Evolutionary conservation across 2,888 invertebrate genomes (phyloP), one percentile per base, ranked within the genome.

Genomic region (Chaitophorus viminalis): DNA sequence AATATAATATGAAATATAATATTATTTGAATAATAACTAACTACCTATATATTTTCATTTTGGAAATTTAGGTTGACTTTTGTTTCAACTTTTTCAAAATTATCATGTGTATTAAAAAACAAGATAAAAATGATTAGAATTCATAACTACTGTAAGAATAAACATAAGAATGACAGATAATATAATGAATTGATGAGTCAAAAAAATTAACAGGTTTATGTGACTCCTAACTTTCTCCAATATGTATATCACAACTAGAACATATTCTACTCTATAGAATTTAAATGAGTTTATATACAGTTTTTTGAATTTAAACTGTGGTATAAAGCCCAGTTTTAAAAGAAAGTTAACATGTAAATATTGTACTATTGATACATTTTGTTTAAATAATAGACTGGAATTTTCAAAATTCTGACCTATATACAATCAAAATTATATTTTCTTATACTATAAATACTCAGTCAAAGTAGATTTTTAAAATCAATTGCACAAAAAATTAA

Each of bases 251-350:
- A 33, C 52, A 74, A 82, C 33, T 82, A 82, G 82, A 33, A 2
- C 82, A 74, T n/a, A 82, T 82, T 82, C 17, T 8, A 52, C n/a
- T 21, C n/a, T n/a, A n/a, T n/a, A n/a, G 8, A 82, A 33, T 82
- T 82, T 25, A 46, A 82, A 82, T 68, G 14, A 81, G 31, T 31
- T 52, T 1, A 70, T 52, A 46, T 2, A 46, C 11, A 46, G 46
- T 46, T 46, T 14, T 46, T 46, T 14, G 14, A 46, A 46, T 14
- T 46, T 46, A 46, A 46, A 14, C 46, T 46, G 14, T 2, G 14
- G 14, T 46, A 46, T 52, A 29, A 52, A 29, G n/a, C 17, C 18
- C 36, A 8, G 25, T n/a, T 21, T 39, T 21, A 31, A 81, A 68
- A 68, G 14, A 21, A 31, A 31, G 17, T 46, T 75, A n/a, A 46